phyloP scores from a whole-genome alignment of 2,888 invertebrate species.

The Elmis aenea region DNA sequence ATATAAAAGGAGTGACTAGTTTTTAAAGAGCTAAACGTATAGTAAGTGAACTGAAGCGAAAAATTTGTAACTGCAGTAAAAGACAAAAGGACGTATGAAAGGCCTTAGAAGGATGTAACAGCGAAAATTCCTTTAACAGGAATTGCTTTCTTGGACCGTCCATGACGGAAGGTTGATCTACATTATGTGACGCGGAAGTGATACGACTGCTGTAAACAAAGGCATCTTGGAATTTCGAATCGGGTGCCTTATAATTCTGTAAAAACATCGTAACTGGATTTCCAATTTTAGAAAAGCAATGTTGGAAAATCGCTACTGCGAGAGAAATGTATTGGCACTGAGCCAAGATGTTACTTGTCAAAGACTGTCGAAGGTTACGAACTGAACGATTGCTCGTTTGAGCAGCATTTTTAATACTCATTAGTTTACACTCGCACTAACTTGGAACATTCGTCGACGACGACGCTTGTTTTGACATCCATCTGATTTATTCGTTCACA shows the following conservation, averaged over 20 bases:
- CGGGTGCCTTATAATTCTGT: constrained; percentile 20
- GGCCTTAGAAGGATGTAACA: no score
- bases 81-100: no score
- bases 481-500: constrained; percentile 7
- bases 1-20: no score
- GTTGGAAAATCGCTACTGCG: constrained; percentile 30
- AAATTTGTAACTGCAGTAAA: no score
- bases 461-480: constrained; percentile 6
- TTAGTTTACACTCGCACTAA: constrained; percentile 24
- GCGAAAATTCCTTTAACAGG: no score
- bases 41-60: no score
- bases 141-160: constrained; percentile 4
- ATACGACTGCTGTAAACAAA: constrained; percentile 16
- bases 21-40: no score
- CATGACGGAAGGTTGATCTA: no score
- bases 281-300: constrained; percentile 36
- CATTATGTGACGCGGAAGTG: constrained; percentile 12
- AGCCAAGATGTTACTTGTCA: constrained; percentile 33
- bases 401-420: constrained; percentile 38
- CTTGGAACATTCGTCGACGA: constrained; percentile 8
- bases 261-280: constrained; percentile 34
- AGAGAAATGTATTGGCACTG: constrained; percentile 31
- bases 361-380: constrained; percentile 28
- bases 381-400: constrained; percentile 37
- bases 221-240: constrained; percentile 11